Conservation (phyloP, 2,888 invertebrate genomes). For the Tipula unca region DNA sequence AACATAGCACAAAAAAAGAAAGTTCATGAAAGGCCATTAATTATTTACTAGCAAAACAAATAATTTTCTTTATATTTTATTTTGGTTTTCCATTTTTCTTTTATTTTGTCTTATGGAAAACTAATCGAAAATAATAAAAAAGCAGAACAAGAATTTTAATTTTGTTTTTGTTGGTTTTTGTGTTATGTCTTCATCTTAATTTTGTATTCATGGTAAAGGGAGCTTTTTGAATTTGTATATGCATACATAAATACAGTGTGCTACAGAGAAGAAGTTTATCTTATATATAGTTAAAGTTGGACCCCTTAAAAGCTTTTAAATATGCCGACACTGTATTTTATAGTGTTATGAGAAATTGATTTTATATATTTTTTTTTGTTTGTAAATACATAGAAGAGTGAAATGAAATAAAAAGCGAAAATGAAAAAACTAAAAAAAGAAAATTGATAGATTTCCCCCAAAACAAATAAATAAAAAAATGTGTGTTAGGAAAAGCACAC, state of each 20-base stretch:
- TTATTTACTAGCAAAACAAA: constrained; percentile 8
- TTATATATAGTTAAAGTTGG: too few relatives aligned
- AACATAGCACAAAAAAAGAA: background rate
- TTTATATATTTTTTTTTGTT: background rate
- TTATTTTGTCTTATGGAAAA: background rate
- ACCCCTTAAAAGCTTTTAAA: too few relatives aligned
- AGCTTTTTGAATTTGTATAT: background rate
- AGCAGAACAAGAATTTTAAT: background rate
- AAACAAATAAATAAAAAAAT: background rate
- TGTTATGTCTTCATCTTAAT: background rate
- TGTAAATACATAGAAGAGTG: background rate
- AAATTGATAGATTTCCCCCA: background rate
- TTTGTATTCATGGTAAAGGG: background rate
- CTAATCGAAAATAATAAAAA: background rate
- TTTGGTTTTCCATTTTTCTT: background rate
- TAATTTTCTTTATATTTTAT: background rate
- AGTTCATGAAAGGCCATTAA: background rate
- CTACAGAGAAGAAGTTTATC: too few relatives aligned
- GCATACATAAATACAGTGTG: background rate
- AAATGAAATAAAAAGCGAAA: background rate
- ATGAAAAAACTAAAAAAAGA: background rate
- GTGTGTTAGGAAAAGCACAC: background rate
- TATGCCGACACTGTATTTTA: background rate
- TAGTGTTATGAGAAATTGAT: background rate
- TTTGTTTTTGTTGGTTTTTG: background rate